phyloP scores from a whole-genome alignment of 2,797 vertebrate species.

The Sparus aurata region DNA sequence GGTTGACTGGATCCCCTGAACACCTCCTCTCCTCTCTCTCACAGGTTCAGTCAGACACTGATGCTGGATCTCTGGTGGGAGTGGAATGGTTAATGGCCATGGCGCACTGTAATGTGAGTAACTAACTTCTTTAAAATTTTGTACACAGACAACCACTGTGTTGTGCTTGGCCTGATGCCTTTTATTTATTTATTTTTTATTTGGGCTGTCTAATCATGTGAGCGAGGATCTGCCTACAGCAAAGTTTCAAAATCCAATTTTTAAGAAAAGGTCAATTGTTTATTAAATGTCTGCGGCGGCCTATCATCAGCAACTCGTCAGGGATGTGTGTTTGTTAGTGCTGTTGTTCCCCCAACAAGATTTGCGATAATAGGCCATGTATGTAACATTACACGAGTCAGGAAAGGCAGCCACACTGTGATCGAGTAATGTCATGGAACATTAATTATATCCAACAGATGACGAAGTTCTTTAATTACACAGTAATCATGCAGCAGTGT shows the following conservation, averaged over 20 bases:
- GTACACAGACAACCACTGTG: background rate
- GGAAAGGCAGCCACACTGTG: background rate
- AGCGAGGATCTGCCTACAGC: background rate
- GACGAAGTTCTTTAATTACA: background rate
- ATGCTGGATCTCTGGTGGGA: constrained; percentile 59
- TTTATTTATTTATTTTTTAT: background rate
- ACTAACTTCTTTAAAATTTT: background rate
- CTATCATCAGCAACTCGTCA: background rate
- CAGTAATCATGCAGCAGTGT: background rate
- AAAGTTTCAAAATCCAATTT: background rate
- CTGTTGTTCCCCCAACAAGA: background rate
- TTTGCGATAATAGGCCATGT: background rate
- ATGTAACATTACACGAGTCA: background rate
- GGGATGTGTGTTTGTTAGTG: background rate
- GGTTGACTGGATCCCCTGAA: background rate
- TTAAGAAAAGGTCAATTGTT: constrained; percentile 9
- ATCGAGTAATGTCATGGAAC: background rate
- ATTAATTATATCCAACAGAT: background rate
- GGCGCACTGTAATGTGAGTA: constrained; percentile 85
- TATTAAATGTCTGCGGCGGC: background rate
- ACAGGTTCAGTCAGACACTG: constrained; percentile 54
- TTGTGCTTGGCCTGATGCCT: background rate
- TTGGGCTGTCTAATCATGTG: background rate
- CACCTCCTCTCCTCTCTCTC: constrained; percentile 9
- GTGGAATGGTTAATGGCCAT: constrained; percentile 76